phyloP scores from a whole-genome alignment of 1,140 invertebrate species.

The Cotesia glomerata region DNA sequence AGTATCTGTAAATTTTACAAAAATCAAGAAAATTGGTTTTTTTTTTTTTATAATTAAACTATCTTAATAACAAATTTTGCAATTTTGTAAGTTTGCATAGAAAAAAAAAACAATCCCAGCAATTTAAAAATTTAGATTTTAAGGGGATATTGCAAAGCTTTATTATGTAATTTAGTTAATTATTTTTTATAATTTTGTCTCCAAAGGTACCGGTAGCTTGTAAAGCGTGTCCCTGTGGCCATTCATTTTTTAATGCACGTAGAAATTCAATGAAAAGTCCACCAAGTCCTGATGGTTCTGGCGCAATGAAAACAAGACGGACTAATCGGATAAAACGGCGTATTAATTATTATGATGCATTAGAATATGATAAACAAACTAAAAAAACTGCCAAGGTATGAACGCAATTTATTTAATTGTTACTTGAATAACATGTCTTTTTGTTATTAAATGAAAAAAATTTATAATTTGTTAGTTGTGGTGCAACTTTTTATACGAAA shows the following conservation, averaged over 20 bases:
- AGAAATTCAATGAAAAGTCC: constrained; percentile 65
- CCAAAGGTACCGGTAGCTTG: constrained; percentile 79
- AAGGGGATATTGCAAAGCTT: no score
- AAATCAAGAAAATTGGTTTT: no score
- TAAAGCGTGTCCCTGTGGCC: constrained; percentile 80
- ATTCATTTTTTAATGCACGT: constrained; percentile 76
- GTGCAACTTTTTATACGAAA: no score
- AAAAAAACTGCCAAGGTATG: constrained; percentile 63
- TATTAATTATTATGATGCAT: constrained; percentile 83
- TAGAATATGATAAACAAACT: constrained; percentile 77
- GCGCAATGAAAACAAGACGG: constrained; percentile 64
- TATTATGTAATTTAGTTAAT: background rate
- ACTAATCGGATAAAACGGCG: constrained; percentile 78
- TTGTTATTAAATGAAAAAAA: background rate
- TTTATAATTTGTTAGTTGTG: no score
- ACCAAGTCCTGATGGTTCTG: constrained; percentile 56
- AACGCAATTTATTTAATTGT: constrained; percentile 10
- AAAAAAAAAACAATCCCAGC: background rate
- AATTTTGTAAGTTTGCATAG: no score
- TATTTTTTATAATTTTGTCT: constrained; percentile 20
- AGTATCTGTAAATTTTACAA: no score
- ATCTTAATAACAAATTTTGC: no score
- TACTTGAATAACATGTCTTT: background rate
- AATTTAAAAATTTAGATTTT: background rate
- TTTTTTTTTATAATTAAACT: no score